These are phyloP conservation scores for Enteromius afrohamiltoni DNA, from an alignment of 2,797 vertebrate species.

Conservation along the genomic window DNA sequence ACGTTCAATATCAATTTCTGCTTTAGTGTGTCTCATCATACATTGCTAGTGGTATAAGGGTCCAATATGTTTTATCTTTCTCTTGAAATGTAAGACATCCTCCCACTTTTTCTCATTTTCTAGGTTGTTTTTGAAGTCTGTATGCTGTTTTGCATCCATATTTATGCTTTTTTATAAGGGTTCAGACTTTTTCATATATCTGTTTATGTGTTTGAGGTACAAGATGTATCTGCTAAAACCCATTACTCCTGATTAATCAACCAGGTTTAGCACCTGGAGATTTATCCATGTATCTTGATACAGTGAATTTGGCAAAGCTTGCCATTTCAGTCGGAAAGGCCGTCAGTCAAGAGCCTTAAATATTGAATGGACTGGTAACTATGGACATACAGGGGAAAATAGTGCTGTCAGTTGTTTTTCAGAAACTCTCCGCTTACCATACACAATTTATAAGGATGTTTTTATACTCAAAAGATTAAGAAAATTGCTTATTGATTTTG, in stretches of 20 bases:
- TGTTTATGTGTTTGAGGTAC: conserved; percentile 19
- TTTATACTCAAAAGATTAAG: not conserved
- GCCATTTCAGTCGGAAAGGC: not conserved
- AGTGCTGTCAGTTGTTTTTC: not conserved
- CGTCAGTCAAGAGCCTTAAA: conserved; percentile 39
- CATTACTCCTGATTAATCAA: not conserved
- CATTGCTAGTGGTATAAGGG: not conserved
- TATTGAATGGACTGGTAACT: conserved; percentile 43
- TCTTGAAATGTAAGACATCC: not conserved
- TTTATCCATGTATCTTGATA: conserved; percentile 19
- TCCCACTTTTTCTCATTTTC: not conserved
- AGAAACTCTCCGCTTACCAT: conserved; percentile 2
- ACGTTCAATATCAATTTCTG: not conserved
- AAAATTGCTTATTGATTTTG: conserved; percentile 5
- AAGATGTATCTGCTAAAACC: conserved; percentile 11
- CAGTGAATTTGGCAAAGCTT: conserved; percentile 18
- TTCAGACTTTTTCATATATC: not conserved
- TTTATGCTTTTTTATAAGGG: not conserved
- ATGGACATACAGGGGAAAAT: conserved; percentile 17
- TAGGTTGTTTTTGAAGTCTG: not conserved
- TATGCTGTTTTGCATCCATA: not conserved
- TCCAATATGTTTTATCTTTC: not conserved
- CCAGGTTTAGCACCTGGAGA: conserved; percentile 50
- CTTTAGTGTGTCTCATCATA: conserved; percentile 6
- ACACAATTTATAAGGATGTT: not conserved